Conservation (phyloP, 2,113 vertebrate genomes). For the Microtus ochrogaster region DNA sequence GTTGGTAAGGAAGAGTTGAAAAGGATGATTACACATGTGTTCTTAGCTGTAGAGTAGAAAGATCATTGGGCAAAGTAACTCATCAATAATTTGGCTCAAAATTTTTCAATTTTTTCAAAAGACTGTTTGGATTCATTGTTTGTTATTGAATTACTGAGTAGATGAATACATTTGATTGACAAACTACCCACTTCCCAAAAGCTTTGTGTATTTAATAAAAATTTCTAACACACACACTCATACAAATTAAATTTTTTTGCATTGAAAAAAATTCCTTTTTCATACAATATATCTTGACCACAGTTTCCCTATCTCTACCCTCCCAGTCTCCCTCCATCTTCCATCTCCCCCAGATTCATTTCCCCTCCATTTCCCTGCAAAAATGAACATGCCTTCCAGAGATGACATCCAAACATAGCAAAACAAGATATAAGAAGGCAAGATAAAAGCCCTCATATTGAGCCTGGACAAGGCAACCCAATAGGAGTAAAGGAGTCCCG, state of each 20-base stretch:
- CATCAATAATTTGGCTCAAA: slow-evolving; percentile 56
- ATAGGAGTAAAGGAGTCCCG: neutral
- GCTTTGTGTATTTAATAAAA: slow-evolving; percentile 17
- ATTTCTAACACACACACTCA: slow-evolving; percentile 39
- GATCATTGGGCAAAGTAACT: neutral
- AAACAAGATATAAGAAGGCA: neutral
- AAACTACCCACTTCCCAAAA: neutral
- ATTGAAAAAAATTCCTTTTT: neutral
- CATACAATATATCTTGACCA: neutral
- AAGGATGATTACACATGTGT: neutral
- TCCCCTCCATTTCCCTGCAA: neutral
- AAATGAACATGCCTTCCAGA: neutral
- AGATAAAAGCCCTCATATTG: neutral
- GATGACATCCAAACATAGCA: neutral
- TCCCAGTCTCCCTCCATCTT: neutral
- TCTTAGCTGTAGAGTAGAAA: slow-evolving; percentile 18
- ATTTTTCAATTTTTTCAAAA: slow-evolving; percentile 59
- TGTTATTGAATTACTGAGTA: neutral
- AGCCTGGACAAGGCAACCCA: neutral
- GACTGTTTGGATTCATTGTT: slow-evolving; percentile 2
- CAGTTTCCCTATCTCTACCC: neutral
- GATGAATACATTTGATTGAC: slow-evolving; percentile 30
- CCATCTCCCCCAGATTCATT: neutral
- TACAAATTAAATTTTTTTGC: neutral
- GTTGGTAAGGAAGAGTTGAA: neutral